Base-by-base conservation (phyloP, 1,140 invertebrate species). In the Latrodectus geometricus region DNA sequence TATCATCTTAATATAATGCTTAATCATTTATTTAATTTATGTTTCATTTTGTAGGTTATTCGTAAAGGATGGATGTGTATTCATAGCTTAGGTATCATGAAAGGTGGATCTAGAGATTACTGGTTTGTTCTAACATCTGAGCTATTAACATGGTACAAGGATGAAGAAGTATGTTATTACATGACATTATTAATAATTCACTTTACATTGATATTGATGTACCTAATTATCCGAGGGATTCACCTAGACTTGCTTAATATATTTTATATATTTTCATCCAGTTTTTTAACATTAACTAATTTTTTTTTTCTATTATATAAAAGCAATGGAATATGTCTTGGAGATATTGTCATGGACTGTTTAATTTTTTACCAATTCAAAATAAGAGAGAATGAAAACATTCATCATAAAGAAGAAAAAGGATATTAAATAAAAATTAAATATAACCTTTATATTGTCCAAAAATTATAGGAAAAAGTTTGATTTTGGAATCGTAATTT, bases 51-150 rank as follows among this genome's bases (percentile, higher is more conserved):
- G 21, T 90, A 93, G 91, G 98, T 99, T 23, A 99, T 99, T 89
- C 94, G 98, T 74, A 99, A 99, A 92, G 98, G 98, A 66, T 99
- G 96, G 92, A 97, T 98, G 96, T 97, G 96, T 90, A 98, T 98
- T 91, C 96, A 98, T 91, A 99, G 98, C 92, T 93, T 98, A 89
- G 97, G 97, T 88, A 99, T 98, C 89, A 98, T 98, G 96, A 97
- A 98, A 92, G 96, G 97, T 92, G 97, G 97, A 72, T 97, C 97
- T 48, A 94, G 96, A 90, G 97, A 99, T 91, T 99, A 99, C 92
- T 99, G 98, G 98, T 99, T 99, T 92, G 98, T 99, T 75, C 93
- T 99, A 21, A 99, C 97, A 17, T 97, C 98, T 1, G 98, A 99
- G 92, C 98, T 94, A 90, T 95, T 99, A 89, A 98, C 97, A 70